These are phyloP conservation scores for Megaptera novaeangliae DNA, from an alignment of 2,113 vertebrate genomes.

Conservation along the genomic window DNA sequence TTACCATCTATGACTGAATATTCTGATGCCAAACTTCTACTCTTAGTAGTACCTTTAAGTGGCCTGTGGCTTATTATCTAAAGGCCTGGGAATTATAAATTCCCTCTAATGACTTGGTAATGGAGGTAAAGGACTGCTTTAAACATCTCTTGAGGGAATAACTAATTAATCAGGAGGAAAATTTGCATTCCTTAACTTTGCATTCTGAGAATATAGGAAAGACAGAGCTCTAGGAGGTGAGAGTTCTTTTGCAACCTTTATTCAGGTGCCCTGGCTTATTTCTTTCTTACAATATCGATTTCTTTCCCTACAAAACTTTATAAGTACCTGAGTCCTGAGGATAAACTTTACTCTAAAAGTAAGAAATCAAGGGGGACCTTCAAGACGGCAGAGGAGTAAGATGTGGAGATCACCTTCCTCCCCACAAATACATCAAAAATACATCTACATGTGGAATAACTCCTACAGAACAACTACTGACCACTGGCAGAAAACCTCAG, in stretches of 20 bases:
- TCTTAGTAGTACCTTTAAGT: constrained; percentile 40
- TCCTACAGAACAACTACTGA: too few species aligned
- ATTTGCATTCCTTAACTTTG: background rate
- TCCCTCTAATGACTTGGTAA: constrained; percentile 35
- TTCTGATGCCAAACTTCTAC: background rate
- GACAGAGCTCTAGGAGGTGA: background rate
- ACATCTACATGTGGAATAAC: too few species aligned
- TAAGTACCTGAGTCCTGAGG: background rate
- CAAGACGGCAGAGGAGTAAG: too few species aligned
- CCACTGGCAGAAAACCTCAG: too few species aligned
- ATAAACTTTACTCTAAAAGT: background rate
- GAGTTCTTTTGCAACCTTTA: background rate
- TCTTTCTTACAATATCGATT: background rate
- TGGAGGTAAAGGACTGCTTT: constrained; percentile 10
- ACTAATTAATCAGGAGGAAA: constrained; percentile 33
- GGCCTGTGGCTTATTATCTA: constrained; percentile 49
- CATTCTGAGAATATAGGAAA: background rate
- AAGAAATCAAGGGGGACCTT: background rate
- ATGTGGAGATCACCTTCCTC: too few species aligned
- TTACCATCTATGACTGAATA: constrained; percentile 60
- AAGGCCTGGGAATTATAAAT: constrained; percentile 44
- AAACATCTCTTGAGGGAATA: constrained; percentile 38
- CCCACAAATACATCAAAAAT: too few species aligned
- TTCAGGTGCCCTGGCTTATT: background rate
- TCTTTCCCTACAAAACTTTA: background rate